Evolutionary conservation across 37 sponge, comb jelly and placozoan species (phyloP), one percentile per base, ranked within the genome.

Genomic region (Geodia barretti): DNA sequence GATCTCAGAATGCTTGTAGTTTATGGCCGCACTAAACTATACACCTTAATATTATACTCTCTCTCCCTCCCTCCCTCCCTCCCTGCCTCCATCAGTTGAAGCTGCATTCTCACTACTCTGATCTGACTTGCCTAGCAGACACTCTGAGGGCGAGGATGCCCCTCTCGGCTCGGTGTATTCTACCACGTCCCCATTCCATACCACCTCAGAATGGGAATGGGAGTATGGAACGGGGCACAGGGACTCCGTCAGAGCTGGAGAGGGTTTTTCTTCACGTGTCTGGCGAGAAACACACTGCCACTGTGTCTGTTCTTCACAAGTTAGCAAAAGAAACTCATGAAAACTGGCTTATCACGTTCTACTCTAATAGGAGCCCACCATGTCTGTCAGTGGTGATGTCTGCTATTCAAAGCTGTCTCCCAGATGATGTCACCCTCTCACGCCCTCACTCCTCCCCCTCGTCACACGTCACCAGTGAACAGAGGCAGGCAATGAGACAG

Each of bases 261-360:
- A 39, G 79, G 3, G 66, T 65, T 21, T 47, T 11, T 39, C 32
- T 79, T 1, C 64, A 82, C 33, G 31, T 78, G 39, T 24, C 23
- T 25, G 60, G 60, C 20, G 36, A 63, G 11, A 32, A 1, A 4
- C n/a, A 72, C 4, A 41, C 32, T 39, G 73, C 71, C 20, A 40
- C 59, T 4, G 26, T 82, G 41, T 63, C 73, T 28, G 37, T 82
- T 21, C 73, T 82, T 26, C 73, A 82, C 82, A 82, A 28, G 82
- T 82, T 9, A 73, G 74, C 14, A 34, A 7, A 4, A 2, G 9
- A 7, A 4, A 58, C 60, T 58, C 19, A 58, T 11, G 17, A 11
- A 20, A 58, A 19, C 19, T 62, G 9, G n/a, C n/a, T n/a, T n/a
- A n/a, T n/a, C n/a, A n/a, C 14, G 54, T 47, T 47, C 54, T 47